Evolutionary conservation across 2,113 vertebrate species (phyloP), one percentile per base, ranked within the genome.

Genomic region (Lynx canadensis): DNA sequence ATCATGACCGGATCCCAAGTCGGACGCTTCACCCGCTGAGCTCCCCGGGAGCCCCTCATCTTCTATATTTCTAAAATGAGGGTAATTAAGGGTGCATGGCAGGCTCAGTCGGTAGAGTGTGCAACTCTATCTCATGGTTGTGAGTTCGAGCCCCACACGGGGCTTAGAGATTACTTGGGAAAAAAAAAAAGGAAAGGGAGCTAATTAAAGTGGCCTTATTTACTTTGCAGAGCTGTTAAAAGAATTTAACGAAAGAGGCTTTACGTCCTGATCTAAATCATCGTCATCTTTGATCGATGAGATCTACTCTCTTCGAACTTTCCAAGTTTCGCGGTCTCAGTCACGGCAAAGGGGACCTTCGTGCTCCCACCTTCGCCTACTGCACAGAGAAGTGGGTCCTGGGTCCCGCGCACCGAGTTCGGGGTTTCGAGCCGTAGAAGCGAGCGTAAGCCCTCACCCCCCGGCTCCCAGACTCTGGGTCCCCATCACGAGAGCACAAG

Each of bases 321-420:
- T 29, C 27, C 3, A 3, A 2, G 4, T 36, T 48, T 45, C 7
- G 0, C 7, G 7, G 45, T 8, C 33, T 11, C 11, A 33, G 52
- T 21, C 3, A 12, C 38, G 66, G 38, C 27, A n/a, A 55, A 36
- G 65, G 71, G n/a, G 8, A 1, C n/a, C 41, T 66, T 29, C 0
- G 9, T 0, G 5, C 7, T 33, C 18, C 0, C 23, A 5, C 19
- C 50, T 48, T 50, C 21, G 29, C n/a, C 76, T 50, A 2, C 8
- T 15, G 60, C 45, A 45, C 50, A 50, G 50, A 11, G 50, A 50
- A 50, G 50, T 14, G 13, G 50, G 23, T 27, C 71, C 71, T 14
- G 33, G 1, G 1, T 14, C 18, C n/a, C 7, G n/a, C 1, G 23
- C 16, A 57, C 2, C 7, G 33, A 52, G 19, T 23, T 8, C 7